phyloP scores from a whole-genome alignment of 2,113 vertebrate species.

The Nothobranchius kuhntae region DNA sequence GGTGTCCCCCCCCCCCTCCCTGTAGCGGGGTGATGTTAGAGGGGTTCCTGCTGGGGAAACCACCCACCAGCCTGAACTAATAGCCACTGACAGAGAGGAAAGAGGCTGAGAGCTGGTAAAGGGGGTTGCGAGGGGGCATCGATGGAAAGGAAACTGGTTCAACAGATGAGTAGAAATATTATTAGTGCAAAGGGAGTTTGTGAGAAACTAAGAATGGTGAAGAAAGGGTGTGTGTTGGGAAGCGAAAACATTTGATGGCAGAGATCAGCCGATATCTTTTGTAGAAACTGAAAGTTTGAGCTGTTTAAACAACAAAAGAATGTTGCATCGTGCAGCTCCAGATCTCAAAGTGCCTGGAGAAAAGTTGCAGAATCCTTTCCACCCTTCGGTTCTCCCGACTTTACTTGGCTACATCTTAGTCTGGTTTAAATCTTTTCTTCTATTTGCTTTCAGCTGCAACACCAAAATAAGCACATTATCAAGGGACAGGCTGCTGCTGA shows the following conservation, averaged over 20 bases:
- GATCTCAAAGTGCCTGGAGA: too few species aligned
- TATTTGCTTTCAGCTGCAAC: slow-evolving; percentile 12
- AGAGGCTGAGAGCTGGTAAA: slow-evolving; percentile 36
- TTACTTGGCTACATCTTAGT: slow-evolving; percentile 1
- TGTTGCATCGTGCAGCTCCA: too few species aligned
- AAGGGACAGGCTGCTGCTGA: slow-evolving; percentile 24
- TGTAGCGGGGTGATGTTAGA: slow-evolving; percentile 36
- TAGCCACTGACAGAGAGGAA: slow-evolving; percentile 62
- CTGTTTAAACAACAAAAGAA: slow-evolving; percentile 42
- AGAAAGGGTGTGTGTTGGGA: too few species aligned
- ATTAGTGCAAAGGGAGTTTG: too few species aligned
- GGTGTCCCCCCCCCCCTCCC: slow-evolving; percentile 45
- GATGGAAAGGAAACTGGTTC: neutral
- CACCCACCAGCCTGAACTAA: slow-evolving; percentile 67
- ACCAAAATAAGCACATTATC: slow-evolving; percentile 36
- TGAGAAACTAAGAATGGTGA: too few species aligned
- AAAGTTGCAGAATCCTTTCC: slow-evolving; percentile 16
- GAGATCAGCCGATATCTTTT: slow-evolving; percentile 24
- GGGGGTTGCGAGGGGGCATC: slow-evolving; percentile 7
- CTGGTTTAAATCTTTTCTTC: slow-evolving; percentile 17
- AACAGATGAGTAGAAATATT: neutral
- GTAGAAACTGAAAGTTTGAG: slow-evolving; percentile 38
- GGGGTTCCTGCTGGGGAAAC: slow-evolving; percentile 42
- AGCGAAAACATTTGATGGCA: too few species aligned
- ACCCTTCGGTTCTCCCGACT: slow-evolving; percentile 15